phyloP scores from a whole-genome alignment of 2,888 invertebrate species.

The Cenopis cana region DNA sequence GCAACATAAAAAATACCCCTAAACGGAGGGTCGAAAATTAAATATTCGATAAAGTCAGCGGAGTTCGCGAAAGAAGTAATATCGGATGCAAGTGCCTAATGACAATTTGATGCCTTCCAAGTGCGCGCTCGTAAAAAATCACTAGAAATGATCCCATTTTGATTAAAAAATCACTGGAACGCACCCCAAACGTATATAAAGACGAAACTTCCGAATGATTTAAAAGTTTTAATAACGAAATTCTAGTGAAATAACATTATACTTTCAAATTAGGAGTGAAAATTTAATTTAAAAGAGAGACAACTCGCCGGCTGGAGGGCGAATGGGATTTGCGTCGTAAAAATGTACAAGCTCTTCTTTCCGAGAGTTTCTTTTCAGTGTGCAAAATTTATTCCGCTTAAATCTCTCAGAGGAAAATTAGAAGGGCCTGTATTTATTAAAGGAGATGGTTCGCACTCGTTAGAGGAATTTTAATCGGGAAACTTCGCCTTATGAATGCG shows the following conservation, averaged over 20 bases:
- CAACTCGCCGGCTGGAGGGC: conserved; percentile 79
- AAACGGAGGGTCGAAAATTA: conserved; percentile 67
- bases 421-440: conserved; percentile 82
- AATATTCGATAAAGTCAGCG: conserved; percentile 77
- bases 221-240: conserved; percentile 86
- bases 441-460: conserved; percentile 79
- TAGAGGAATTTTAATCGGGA: conserved; percentile 82
- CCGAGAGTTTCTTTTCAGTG: conserved; percentile 81
- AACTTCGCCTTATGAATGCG: conserved; percentile 83
- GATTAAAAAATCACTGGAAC: conserved; percentile 83
- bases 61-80: conserved; percentile 80
- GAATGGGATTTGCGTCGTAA: conserved; percentile 82
- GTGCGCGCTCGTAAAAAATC: conserved; percentile 83
- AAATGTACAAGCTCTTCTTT: conserved; percentile 84
- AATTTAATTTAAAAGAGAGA: conserved; percentile 86
- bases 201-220: conserved; percentile 82
- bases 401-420: conserved; percentile 83
- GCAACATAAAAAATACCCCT: conserved; percentile 47
- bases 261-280: conserved; percentile 86
- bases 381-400: conserved; percentile 81
- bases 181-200: conserved; percentile 73
- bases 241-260: conserved; percentile 86
- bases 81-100: conserved; percentile 83
- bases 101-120: conserved; percentile 80
- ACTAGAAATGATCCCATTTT: conserved; percentile 84